Evolutionary conservation across 1,140 invertebrate genomes (phyloP).

Genomic region (Lepidurus apus): DNA sequence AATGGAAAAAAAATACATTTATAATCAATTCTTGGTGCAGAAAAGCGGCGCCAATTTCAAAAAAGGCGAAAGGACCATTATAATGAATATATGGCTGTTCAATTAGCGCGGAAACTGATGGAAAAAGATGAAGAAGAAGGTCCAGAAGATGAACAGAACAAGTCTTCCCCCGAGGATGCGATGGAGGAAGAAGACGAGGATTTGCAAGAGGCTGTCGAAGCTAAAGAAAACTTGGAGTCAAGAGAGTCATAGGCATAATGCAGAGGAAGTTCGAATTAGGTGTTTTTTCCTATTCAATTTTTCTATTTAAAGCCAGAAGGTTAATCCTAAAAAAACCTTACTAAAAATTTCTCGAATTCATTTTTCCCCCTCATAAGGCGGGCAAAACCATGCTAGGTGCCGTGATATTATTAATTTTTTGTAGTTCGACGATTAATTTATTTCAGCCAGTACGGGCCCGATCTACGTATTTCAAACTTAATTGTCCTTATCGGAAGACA

Average conservation of each 20-base stretch:
- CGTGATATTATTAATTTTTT: not conserved
- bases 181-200: constrained; percentile 43
- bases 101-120: constrained; percentile 80
- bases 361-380: not conserved
- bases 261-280: not conserved
- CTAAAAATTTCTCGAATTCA: not conserved
- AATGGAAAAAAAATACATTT: constrained; percentile 15
- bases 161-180: constrained; percentile 3
- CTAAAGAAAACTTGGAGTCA: constrained; percentile 1
- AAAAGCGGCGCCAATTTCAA: constrained; percentile 70
- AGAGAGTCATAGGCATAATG: constrained; percentile 5
- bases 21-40: constrained; percentile 45
- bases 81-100: constrained; percentile 91
- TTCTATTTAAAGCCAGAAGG: not conserved
- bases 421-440: not conserved
- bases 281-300: not conserved
- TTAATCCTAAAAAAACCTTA: not conserved
- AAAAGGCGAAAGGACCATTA: constrained; percentile 93
- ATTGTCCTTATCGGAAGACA: not conserved
- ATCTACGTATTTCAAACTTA: not conserved
- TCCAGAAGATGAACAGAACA: constrained; percentile 42
- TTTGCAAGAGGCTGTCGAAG: constrained; percentile 38
- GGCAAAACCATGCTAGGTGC: not conserved
- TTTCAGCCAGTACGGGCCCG: not conserved
- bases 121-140: constrained; percentile 72